phyloP scores from a whole-genome alignment of 2,113 vertebrate genomes.

The Paramormyrops kingsleyae region DNA sequence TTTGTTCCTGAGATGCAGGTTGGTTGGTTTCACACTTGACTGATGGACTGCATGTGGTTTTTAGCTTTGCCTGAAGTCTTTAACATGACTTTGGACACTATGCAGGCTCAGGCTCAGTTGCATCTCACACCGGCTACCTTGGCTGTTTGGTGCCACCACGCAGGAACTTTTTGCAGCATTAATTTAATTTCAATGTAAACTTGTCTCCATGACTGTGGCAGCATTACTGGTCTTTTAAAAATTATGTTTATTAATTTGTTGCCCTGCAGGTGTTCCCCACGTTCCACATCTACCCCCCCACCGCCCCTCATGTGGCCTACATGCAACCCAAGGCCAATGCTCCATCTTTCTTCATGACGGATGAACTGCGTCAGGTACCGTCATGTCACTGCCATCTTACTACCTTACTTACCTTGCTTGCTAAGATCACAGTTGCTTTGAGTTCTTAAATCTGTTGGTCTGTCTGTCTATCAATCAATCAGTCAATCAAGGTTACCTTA shows the following conservation, averaged over 20 bases:
- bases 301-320: slow-evolving; percentile 93
- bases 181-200: not conserved
- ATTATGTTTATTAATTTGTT: not conserved
- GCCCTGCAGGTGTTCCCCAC: slow-evolving; percentile 88
- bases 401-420: not conserved
- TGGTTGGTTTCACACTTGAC: not conserved
- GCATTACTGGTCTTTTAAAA: not conserved
- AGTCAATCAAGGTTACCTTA: not conserved
- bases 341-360: slow-evolving; percentile 97
- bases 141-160: not conserved
- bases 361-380: slow-evolving; percentile 93
- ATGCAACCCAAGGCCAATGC: slow-evolving; percentile 99
- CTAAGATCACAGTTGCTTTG: not conserved
- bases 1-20: not conserved
- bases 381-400: not conserved
- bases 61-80: not conserved
- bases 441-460: not conserved
- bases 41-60: not conserved
- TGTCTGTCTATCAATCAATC: not conserved
- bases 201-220: not conserved
- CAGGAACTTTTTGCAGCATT: not conserved
- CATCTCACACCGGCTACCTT: not conserved
- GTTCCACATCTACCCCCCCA: slow-evolving; percentile 95
- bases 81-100: not conserved
- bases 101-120: not conserved